These are phyloP conservation scores for Scolopax rusticola DNA, from an alignment of 2,797 vertebrate species.

Conservation along the genomic window DNA sequence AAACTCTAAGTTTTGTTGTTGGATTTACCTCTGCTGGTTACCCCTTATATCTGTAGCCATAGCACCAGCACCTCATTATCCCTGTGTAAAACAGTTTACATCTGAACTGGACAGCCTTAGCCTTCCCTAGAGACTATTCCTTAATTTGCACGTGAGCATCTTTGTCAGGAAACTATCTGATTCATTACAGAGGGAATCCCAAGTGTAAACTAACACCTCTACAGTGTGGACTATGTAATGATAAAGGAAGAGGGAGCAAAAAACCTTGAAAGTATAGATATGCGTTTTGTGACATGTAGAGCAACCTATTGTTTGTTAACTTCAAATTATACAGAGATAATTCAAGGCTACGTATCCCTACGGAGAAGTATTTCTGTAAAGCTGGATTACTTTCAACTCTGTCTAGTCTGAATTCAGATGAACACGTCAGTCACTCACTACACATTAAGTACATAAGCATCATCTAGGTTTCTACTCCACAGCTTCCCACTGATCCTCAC, in stretches of 20 bases:
- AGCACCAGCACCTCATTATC: background rate
- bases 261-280: rapidly evolving
- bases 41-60: background rate
- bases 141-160: background rate
- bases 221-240: background rate
- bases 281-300: background rate
- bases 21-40: background rate
- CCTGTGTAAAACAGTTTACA: background rate
- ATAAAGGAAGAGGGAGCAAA: background rate
- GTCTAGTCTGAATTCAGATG: background rate
- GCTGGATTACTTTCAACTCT: background rate
- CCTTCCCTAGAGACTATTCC: background rate
- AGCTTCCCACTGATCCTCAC: background rate
- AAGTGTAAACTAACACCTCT: background rate
- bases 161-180: background rate
- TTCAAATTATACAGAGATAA: background rate
- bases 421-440: background rate
- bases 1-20: background rate
- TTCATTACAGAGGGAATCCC: background rate
- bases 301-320: background rate
- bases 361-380: background rate
- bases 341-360: background rate
- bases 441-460: background rate
- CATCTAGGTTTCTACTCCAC: background rate
- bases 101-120: background rate